Evolutionary conservation across 1,140 invertebrate genomes (phyloP), one percentile per base, ranked within the genome.

Genomic region (Ceratitis capitata): DNA sequence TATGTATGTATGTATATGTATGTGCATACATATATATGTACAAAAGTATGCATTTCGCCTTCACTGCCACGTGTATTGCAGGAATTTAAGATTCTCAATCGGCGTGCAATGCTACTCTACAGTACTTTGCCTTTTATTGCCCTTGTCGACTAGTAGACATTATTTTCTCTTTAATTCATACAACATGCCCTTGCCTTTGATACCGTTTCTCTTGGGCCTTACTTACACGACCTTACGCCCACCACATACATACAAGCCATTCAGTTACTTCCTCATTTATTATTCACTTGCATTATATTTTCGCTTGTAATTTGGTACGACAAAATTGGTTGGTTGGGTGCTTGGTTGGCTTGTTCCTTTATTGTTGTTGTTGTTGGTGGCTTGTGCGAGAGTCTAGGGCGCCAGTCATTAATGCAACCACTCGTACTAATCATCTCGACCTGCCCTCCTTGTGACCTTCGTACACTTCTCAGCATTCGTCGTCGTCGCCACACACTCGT

Each of bases 191-290:
- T 78, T 78, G 69, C 69, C 35, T 78, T 78, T 78, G n/a, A 78
- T 78, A 45, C 39, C 42, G n/a, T 78, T 26, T 78, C 69, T 19
- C 23, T 58, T 14, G 39, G 1, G 6, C 69, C 19, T 78, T 42
- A 9, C n/a, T 69, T 32, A 3, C n/a, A 7, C 49, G 49, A 14
- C 49, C 0, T 56, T 9, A 5, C n/a, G 10, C 51, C 6, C 14
- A 39, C 32, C 26, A 56, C 69, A 78, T 23, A 45, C 69, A 45
- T 26, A 45, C n/a, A 23, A n/a, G 2, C 32, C 69, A 45, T 26
- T 78, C n/a, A 23, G 42, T 12, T 23, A 23, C 69, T 78, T 42
- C 69, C 69, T 78, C 69, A 78, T 78, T 78, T 45, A 78, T 78
- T 78, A 78, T 78, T 42, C 69, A 39, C 39, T 29, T 61, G 56